Percentiles rank a stretch among this genome's conserved stretches.
Conservation (phyloP, 2,888 invertebrate species). For the Lithosia quadra region DNA sequence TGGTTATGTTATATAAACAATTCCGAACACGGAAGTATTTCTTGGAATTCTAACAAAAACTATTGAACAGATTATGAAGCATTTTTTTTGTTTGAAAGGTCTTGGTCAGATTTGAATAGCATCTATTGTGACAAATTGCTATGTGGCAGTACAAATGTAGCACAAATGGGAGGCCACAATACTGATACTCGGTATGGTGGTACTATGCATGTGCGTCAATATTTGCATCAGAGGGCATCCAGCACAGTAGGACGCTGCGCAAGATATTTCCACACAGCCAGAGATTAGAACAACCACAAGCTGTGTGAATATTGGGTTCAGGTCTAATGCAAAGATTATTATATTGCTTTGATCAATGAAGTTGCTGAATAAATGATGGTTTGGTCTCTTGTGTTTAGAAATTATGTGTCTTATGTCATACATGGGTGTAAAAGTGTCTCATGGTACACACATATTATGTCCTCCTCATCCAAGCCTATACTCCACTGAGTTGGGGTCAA, state of each 20-base stretch:
- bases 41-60: no score
- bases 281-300: constrained; percentile 75
- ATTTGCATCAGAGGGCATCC: constrained; percentile 70
- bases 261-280: constrained; percentile 78
- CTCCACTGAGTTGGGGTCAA: no score
- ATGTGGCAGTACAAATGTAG: constrained; percentile 62
- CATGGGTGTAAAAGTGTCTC: no score
- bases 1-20: no score
- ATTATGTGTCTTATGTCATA: no score
- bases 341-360: not conserved
- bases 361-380: no score
- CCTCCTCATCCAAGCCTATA: no score
- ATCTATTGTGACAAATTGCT: not conserved
- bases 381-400: no score
- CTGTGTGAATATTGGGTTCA: constrained; percentile 71
- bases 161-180: constrained; percentile 86
- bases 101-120: not conserved
- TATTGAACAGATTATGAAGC: no score
- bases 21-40: no score
- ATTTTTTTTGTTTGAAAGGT: no score
- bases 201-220: constrained; percentile 83
- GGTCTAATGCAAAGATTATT: constrained; percentile 66
- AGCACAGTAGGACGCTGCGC: constrained; percentile 30
- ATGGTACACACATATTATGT: no score
- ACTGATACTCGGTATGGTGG: constrained; percentile 69